Base-by-base conservation (phyloP, 2,113 vertebrate species). In the Pterocles gutturalis region DNA sequence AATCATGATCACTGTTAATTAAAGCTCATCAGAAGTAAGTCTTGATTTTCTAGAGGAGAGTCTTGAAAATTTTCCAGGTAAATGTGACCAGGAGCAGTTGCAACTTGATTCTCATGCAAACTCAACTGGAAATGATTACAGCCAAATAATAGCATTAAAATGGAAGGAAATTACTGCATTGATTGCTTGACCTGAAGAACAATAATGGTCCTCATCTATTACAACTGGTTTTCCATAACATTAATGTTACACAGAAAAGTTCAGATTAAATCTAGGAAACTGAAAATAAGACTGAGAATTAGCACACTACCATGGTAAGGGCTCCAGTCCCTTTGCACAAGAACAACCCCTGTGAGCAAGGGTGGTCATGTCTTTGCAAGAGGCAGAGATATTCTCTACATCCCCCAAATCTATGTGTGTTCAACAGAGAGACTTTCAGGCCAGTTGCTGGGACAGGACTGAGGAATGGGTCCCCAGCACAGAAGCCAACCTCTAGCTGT, bases 101-200 rank as follows among this genome's bases (percentile, higher is more conserved):
- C 81, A 46, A 67, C 81, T 94, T 90, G 67, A 91, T 96, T 97
- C 72, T 96, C 87, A 97, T 78, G 87, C 91, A 95, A 95, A 95
- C 94, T 91, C 91, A 94, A 94, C 91, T 96, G 81, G 92, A 97
- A 96, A 94, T 94, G 12, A 96, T 96, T 96, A 91, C 94, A 77
- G 62, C 54, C 84, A 95, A 97, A 93, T 96, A 96, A 96, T 77
- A 85, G 78, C 96, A 95, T 96, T 96, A 94, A 93, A 95, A 94
- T 96, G 93, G 87, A 96, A 95, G 93, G 96, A 97, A 97, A 97
- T 97, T 95, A 93, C 95, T 87, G 87, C 97, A 96, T 91, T 97
- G 96, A 97, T 96, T 97, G 93, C 83, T 97, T 96, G 94, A 97
- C 95, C 94, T 96, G 87, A 95, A 95, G 95, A 97, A 96, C 94